These are phyloP conservation scores for Damaliscus lunatus DNA, from an alignment of 2,113 vertebrate species.

Conservation along the genomic window DNA sequence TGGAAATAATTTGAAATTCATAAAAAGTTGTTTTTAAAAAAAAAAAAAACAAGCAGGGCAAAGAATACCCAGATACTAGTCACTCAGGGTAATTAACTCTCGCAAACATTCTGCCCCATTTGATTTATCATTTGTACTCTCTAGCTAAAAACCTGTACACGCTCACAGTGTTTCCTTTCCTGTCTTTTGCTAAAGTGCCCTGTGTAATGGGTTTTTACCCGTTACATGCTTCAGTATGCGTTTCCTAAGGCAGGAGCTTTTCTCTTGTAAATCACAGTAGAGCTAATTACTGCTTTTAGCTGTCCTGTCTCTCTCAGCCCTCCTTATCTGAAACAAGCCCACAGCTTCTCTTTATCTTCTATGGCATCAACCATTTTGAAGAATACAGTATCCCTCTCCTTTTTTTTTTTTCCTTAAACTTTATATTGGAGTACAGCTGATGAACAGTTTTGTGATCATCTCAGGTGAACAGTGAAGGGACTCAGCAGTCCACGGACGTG, in stretches of 20 bases:
- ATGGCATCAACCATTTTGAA: neutral
- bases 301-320: neutral
- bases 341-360: neutral
- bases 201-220: neutral
- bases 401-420: neutral
- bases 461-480: neutral
- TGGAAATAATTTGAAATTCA: neutral
- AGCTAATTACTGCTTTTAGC: neutral
- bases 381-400: neutral
- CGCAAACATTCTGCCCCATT: neutral
- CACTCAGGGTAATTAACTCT: neutral
- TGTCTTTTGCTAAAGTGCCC: neutral
- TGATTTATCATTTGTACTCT: neutral
- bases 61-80: neutral
- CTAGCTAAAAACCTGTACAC: neutral
- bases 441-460: neutral
- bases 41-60: neutral
- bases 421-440: neutral
- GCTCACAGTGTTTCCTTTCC: neutral
- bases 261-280: neutral
- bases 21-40: neutral
- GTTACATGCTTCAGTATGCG: neutral
- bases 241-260: neutral
- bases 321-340: neutral
- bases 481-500: fast-evolving